Base-by-base conservation (phyloP, 35 echinoderm and acorn worm species). In the Apostichopus parvimensis region DNA sequence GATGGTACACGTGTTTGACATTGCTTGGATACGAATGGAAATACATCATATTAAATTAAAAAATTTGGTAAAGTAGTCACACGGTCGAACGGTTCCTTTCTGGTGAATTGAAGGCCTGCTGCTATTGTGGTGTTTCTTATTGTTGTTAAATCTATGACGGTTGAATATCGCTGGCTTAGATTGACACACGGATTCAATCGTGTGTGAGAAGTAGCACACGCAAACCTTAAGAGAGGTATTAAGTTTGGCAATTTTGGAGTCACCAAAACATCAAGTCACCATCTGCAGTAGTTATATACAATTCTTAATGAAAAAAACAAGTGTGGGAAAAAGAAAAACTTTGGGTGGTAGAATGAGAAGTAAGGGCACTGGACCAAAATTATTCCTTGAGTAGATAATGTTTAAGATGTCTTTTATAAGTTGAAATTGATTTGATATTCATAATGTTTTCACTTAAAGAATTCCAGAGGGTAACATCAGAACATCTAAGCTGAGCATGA, bases 1-100 rank as follows among this genome's bases (percentile, higher is more conserved):
- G 58, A 61, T 15, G 53, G 52, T 83, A 75, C 56, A n/a, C 20
- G 53, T 84, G 81, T 84, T 84, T 84, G 54, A 84, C 81, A 84
- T 60, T 58, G 55, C 54, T 84, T 23, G 81, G 55, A 22, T n/a
- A 84, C 18, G 13, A 84, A 55, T 18, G 34, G 34, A 58, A 24
- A 84, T 61, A 58, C 58, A 58, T 22, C 1, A 58, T 58, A 75
- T 59, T 61, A 22, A 60, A 56, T 53, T 11, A 54, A 55, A 82
- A 84, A 58, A 54, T 84, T 84, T 84, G 81, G 57, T 22, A 84
- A 23, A 84, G 9, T 84, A 12, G 54, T 84, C 52, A 59, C 81
- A 84, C 22, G 54, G 81, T 84, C 56, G 20, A 55, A 53, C 20
- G 57, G 55, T 84, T 84, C 57, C 81, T 84, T 84, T 75, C n/a